Evolutionary conservation across 2,113 vertebrate genomes (phyloP).

Genomic region (Cichladusa arquata): DNA sequence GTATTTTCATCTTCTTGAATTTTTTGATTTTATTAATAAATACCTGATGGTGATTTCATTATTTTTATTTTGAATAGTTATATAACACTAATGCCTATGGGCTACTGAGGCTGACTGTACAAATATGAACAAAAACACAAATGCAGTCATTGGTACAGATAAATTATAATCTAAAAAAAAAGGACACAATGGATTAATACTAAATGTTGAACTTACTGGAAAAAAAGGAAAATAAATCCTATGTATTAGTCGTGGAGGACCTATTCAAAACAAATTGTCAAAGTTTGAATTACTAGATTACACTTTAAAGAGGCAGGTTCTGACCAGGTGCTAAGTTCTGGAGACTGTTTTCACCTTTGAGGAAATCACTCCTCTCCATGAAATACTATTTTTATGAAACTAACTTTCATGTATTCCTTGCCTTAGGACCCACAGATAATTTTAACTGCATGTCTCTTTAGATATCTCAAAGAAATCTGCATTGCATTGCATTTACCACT

Average conservation of each 20-base stretch:
- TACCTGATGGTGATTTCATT: neutral
- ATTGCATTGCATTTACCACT: neutral
- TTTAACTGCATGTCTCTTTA: neutral
- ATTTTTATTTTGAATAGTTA: neutral
- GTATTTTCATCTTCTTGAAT: neutral
- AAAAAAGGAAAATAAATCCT: neutral
- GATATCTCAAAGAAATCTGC: neutral
- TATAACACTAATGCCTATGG: neutral
- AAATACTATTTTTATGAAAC: neutral
- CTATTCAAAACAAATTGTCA: neutral
- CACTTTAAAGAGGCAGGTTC: neutral
- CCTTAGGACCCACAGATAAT: neutral
- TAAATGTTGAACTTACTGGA: neutral
- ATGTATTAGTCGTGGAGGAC: neutral
- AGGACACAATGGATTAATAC: neutral
- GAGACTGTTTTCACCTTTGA: neutral
- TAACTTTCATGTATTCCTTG: neutral
- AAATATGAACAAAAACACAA: neutral
- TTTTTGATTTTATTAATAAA: conserved; percentile 1
- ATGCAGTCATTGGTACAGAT: neutral
- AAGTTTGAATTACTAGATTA: neutral
- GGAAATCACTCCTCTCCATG: neutral
- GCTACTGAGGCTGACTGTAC: neutral
- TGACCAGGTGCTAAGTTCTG: neutral
- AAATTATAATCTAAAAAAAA: neutral